Evolutionary conservation across 2,113 vertebrate species (phyloP).

Genomic region (Gymnocephalus cernua): DNA sequence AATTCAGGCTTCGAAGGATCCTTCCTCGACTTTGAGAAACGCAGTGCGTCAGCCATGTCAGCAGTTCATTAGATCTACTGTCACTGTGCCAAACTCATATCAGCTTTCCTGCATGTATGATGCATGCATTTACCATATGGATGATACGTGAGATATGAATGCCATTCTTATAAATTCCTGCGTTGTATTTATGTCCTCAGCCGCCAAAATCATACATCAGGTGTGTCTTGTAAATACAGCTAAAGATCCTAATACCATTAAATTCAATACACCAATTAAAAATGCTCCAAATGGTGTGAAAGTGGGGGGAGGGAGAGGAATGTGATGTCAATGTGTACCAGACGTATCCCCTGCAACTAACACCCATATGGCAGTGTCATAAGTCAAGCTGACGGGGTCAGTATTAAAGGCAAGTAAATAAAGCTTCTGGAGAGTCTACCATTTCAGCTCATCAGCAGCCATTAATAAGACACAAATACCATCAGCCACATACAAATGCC

Average conservation of each 20-base stretch:
- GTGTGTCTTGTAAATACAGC: not conserved
- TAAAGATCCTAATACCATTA: not conserved
- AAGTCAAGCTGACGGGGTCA: slow-evolving; percentile 75
- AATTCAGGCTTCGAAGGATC: too few relatives aligned
- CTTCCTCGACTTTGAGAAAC: too few relatives aligned
- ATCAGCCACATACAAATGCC: slow-evolving; percentile 61
- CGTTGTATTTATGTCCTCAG: not conserved
- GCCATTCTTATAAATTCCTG: not conserved
- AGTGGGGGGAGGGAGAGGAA: not conserved
- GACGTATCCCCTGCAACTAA: slow-evolving; percentile 27
- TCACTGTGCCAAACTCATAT: not conserved
- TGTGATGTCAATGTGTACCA: slow-evolving; percentile 29
- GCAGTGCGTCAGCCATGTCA: slow-evolving; percentile 18
- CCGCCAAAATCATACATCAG: not conserved
- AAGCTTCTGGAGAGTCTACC: slow-evolving; percentile 77
- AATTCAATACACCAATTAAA: not conserved
- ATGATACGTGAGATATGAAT: not conserved
- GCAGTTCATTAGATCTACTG: slow-evolving; percentile 24
- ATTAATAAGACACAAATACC: slow-evolving; percentile 82
- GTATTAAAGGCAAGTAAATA: slow-evolving; percentile 81
- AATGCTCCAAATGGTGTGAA: slow-evolving; percentile 10
- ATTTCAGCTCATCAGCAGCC: slow-evolving; percentile 84
- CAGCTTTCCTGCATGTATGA: slow-evolving; percentile 29
- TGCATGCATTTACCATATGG: not conserved
- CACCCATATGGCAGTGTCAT: slow-evolving; percentile 71